Evolutionary conservation across 2,888 invertebrate species (phyloP), one percentile per base, ranked within the genome.

Genomic region (Drosophila trichaetosa): DNA sequence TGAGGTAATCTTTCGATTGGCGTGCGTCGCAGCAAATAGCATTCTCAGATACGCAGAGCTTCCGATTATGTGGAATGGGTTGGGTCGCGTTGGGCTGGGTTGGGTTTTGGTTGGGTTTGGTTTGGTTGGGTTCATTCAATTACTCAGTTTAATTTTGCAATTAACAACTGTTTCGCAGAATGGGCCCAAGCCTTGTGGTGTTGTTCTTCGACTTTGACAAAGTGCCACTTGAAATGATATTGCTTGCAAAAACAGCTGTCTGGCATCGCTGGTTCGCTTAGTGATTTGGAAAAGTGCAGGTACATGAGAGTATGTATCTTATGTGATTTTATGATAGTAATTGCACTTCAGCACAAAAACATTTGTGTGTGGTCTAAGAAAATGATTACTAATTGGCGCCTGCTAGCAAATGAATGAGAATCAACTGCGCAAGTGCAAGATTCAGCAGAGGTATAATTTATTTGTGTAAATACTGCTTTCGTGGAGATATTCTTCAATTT

Each of bases 91-190:
- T 70, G 42, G 16, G 3, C 29, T 46, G 46, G 53, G 31, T 34
- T 48, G 53, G 21, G 16, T 52, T 52, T 52, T 49, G 33, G 27
- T 49, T 64, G 33, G 40, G 65, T 46, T 58, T 54, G 31, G 33
- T 38, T 58, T 48, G n/a, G 59, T 24, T 74, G 24, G 51, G 63
- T 60, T 56, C 76, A 77, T 77, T 69, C 73, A 80, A 83, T 81
- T 83, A 81, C 80, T 81, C 81, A 88, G 78, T 88, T 83, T 84
- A 81, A 83, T 81, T 89, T 84, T 87, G 86, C 87, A 86, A 84
- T 86, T 89, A 84, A 83, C 86, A 85, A 83, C 74, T 82, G 82
- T 79, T 68, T 73, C 76, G 73, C 72, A 48, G 59, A 73, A 66
- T 71, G 60, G 65, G 65, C 69, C 57, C 54, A 16, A 16, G 46